phyloP scores from a whole-genome alignment of 2,888 invertebrate species.

The Cybosia mesomella region DNA sequence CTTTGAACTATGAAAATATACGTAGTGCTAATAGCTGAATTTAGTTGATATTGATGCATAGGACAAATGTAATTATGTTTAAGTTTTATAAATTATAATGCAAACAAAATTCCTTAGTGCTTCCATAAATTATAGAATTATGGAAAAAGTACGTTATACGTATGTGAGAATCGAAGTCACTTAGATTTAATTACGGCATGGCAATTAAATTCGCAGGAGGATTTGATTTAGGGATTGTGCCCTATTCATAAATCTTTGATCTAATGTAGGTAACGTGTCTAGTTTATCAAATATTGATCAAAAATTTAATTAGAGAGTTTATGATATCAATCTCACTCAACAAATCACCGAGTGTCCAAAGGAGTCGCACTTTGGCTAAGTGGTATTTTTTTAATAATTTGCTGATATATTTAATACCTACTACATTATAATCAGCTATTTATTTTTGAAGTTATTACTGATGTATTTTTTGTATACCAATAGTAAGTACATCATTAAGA shows the following conservation, averaged over 20 bases:
- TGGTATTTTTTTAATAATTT: background rate
- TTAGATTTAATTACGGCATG: conserved; percentile 29
- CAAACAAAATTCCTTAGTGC: conserved; percentile 74
- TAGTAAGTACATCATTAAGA: no score
- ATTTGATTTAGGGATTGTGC: conserved; percentile 18
- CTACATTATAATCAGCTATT: no score
- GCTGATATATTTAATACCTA: no score
- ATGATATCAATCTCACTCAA: background rate
- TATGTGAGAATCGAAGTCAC: conserved; percentile 42
- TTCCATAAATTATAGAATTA: conserved; percentile 69
- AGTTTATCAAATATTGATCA: background rate
- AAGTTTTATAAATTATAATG: conserved; percentile 69
- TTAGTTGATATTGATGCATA: conserved; percentile 50
- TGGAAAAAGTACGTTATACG: conserved; percentile 46
- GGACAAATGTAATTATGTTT: conserved; percentile 49
- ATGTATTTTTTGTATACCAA: no score
- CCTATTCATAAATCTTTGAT: background rate
- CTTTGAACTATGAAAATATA: conserved; percentile 33
- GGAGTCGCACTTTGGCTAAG: background rate
- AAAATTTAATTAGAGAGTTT: background rate
- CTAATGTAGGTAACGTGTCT: background rate
- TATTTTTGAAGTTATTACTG: no score
- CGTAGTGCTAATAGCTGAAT: conserved; percentile 47
- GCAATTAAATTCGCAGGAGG: conserved; percentile 28
- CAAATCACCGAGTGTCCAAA: background rate